Evolutionary conservation across 2,113 vertebrate genomes (phyloP), one percentile per base, ranked within the genome.

Genomic region (Beaufortia kweichowensis): DNA sequence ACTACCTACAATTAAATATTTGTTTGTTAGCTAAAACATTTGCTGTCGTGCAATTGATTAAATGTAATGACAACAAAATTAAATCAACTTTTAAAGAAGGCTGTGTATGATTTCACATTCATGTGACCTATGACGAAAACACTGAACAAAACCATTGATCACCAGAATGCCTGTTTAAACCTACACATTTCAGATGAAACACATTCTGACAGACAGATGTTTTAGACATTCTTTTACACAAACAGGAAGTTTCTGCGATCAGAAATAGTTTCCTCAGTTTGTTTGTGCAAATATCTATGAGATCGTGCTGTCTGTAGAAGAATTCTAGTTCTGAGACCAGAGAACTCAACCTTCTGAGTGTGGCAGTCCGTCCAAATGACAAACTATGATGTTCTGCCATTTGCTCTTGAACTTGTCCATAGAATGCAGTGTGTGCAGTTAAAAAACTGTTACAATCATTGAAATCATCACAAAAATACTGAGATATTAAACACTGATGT

Each of bases 281-380:
- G 26, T 57, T 19, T 53, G 67, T 70, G 41, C 64, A 66, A 10
- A 66, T 66, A 6, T 66, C 64, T 41, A 2, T 43, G 2, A 66
- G 35, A 24, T 43, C 43, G 33, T 66, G 64, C 19, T 66, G 64
- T 46, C 35, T 41, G 39, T 46, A 66, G 24, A 41, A 66, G 15
- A 19, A 23, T n/a, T 46, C 64, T 5, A 41, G 64, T 41, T 41
- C 43, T 21, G 64, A 21, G 3, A 3, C 10, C 23, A 60, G 57
- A 24, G 24, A 26, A 26, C 26, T 60, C 57, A 10, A 43, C 39
- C 11, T 43, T 60, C 57, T 60, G 7, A 3, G 1, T 60, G 26
- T 60, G 14, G 12, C 57, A 60, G n/a, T n/a, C n/a, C n/a, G n/a
- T n/a, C n/a, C n/a, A n/a, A n/a, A n/a, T n/a, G n/a, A n/a, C n/a